Evolutionary conservation across 35 echinoderm and acorn worm species (phyloP), one percentile per base, ranked within the genome.

Genomic region (Holothuria glaberrima): DNA sequence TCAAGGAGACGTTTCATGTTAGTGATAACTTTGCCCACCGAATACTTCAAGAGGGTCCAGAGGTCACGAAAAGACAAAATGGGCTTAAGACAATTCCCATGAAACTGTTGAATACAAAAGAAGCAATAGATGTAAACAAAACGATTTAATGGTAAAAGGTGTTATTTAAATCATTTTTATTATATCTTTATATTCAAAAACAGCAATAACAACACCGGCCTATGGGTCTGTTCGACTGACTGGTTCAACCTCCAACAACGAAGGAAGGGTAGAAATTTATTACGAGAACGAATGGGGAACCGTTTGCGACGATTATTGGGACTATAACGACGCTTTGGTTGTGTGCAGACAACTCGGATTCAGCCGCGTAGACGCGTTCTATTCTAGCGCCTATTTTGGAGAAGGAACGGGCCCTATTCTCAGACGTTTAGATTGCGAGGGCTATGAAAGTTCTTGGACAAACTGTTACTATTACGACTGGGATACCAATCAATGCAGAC

Each of bases 211-310:
- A 19, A 34, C 72, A 35, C 36, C 34, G 4, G 21, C 72, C 25
- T 16, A 76, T 14, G 72, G 72, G 2, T 24, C 16, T n/a, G 68
- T 89, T 14, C 83, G 83, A 32, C 83, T 87, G 9, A 59, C 30
- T 36, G 57, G 33, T 45, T 58, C 58, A 31, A 24, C 7, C 22
- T 30, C 16, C 64, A 19, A 25, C n/a, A 6, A 34, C 21, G 60
- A 89, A 75, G 87, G 87, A 48, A 73, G 87, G 30, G 70, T 89
- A 0, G 87, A 89, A 59, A 75, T 89, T 33, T 89, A 74, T 89
- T 21, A 75, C 87, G 74, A 59, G 26, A 60, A 12, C 14, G 87
- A 75, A 61, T 89, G 87, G 87, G 50, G n/a, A 25, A 75, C 87
- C 21, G 57, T 89, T 21, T 89, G 87, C 36, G 52, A 58, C 48